These are phyloP conservation scores for Macquaria australasica DNA, from an alignment of 2,113 vertebrate genomes.

Conservation along the genomic window DNA sequence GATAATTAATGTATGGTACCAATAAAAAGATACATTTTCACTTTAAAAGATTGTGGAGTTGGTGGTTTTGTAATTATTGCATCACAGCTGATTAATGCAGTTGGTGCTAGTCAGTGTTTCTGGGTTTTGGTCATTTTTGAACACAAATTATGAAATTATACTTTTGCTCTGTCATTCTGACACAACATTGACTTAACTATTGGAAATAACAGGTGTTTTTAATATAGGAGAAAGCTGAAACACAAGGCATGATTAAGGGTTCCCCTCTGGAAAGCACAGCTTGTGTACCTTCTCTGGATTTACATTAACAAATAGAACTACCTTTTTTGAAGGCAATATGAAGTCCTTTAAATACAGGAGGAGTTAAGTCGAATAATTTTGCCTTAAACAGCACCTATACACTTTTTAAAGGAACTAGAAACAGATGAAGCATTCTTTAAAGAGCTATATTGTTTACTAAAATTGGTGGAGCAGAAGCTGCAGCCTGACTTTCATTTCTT, in stretches of 20 bases:
- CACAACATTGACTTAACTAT: neutral
- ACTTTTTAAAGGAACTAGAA: neutral
- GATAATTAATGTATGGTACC: conserved; percentile 99
- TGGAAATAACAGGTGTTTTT: neutral
- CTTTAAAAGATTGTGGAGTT: conserved; percentile 81
- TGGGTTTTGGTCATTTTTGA: neutral
- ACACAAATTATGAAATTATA: too few relatives aligned
- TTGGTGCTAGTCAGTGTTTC: neutral
- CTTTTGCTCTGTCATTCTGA: neutral
- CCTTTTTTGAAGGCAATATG: neutral
- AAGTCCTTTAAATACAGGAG: neutral
- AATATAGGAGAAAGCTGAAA: neutral
- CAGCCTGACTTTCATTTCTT: neutral
- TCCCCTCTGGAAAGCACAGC: too few relatives aligned
- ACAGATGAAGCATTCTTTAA: neutral
- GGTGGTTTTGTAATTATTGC: conserved; percentile 12
- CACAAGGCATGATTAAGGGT: too few relatives aligned
- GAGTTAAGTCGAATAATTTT: neutral
- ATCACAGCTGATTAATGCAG: neutral
- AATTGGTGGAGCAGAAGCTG: neutral
- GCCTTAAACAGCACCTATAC: neutral
- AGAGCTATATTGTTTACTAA: too few relatives aligned
- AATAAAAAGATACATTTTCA: conserved; percentile 96
- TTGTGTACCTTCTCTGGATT: neutral
- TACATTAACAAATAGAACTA: neutral